phyloP scores from a whole-genome alignment of 2,888 invertebrate species.

The Marasmarcha lunaedactyla region DNA sequence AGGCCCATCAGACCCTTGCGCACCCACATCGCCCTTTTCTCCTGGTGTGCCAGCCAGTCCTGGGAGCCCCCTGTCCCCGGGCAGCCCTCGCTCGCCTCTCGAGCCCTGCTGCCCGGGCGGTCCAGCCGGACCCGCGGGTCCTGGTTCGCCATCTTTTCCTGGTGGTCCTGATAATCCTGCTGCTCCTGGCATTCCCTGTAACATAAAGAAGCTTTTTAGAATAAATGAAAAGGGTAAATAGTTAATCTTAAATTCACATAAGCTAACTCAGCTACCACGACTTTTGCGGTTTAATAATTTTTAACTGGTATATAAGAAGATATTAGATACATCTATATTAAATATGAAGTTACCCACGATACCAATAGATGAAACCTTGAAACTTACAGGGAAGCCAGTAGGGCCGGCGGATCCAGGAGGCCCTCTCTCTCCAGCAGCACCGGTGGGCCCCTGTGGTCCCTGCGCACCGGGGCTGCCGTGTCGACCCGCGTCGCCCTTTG shows the following conservation, averaged over 20 bases:
- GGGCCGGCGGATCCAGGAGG: constrained; percentile 81
- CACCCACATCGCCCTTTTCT: constrained; percentile 74
- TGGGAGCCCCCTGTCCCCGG: constrained; percentile 79
- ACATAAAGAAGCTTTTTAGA: constrained; percentile 2
- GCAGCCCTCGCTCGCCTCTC: constrained; percentile 77
- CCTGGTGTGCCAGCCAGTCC: constrained; percentile 77
- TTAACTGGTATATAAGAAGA: too few relatives aligned
- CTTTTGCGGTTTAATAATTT: too few relatives aligned
- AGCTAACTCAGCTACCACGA: too few relatives aligned
- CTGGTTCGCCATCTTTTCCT: constrained; percentile 86
- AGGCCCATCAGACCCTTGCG: constrained; percentile 77
- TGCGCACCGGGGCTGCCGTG: constrained; percentile 81
- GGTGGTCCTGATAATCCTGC: constrained; percentile 79
- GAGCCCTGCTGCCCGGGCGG: constrained; percentile 72
- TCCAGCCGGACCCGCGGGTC: constrained; percentile 75
- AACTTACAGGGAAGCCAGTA: constrained; percentile 80
- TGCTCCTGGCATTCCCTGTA: constrained; percentile 78
- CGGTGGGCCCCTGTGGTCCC: constrained; percentile 79
- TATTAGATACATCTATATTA: background rate
- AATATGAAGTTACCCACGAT: background rate
- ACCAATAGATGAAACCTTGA: constrained; percentile 1
- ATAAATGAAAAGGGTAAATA: too few relatives aligned
- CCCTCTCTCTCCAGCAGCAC: constrained; percentile 81
- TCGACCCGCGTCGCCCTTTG: constrained; percentile 83
- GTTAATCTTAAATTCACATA: too few relatives aligned